Evolutionary conservation across 2,113 vertebrate genomes (phyloP).

Genomic region (Tachuris rubrigastra): DNA sequence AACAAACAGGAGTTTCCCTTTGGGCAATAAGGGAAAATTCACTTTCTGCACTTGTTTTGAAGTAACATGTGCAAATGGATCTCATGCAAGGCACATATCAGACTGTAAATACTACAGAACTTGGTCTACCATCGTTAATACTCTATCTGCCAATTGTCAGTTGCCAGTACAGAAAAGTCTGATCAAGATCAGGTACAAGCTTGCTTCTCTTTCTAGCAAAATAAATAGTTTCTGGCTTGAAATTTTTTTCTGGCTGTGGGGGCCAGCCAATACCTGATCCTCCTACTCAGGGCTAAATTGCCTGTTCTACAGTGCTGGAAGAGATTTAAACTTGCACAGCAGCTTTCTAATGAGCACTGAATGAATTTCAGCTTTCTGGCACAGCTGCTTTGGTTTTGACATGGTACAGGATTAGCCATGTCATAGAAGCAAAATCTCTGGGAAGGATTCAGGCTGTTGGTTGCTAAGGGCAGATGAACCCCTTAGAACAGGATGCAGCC

Average conservation of each 20-base stretch:
- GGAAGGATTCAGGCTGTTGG: background rate
- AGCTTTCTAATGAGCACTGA: background rate
- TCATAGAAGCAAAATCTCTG: background rate
- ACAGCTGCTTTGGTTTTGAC: background rate
- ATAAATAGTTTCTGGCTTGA: background rate
- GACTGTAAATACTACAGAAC: background rate
- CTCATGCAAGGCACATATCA: background rate
- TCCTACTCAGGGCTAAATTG: background rate
- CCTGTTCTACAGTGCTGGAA: background rate
- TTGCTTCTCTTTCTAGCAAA: background rate
- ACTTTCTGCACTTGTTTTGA: background rate
- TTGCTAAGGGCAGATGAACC: background rate
- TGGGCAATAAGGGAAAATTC: fast-evolving
- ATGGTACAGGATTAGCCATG: background rate
- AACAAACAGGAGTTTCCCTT: background rate
- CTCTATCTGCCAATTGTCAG: background rate
- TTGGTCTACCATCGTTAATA: background rate
- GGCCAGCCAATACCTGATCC: background rate
- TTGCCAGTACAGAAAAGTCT: background rate
- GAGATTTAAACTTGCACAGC: background rate
- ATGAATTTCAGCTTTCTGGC: background rate
- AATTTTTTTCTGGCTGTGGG: background rate
- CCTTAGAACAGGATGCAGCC: background rate
- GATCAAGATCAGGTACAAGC: background rate
- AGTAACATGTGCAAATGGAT: background rate